Percentiles rank a stretch among this genome's conserved stretches.
These are phyloP conservation scores for Nothocercus julius DNA, from an alignment of 2,113 vertebrate species.

Conservation along the genomic window DNA sequence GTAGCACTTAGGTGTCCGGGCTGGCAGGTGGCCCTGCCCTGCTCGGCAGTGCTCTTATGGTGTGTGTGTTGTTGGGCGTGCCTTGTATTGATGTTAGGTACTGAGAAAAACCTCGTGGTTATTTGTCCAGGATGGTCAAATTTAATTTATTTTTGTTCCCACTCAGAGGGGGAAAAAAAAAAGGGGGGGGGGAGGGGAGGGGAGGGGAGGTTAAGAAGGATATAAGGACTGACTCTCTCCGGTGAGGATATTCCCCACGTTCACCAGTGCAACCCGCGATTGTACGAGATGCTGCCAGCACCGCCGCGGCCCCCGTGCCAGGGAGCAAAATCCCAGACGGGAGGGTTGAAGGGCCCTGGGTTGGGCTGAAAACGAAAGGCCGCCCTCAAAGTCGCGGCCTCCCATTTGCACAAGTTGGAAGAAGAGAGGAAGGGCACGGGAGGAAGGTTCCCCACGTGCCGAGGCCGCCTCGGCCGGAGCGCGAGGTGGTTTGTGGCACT, in stretches of 20 bases:
- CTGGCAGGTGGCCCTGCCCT: not conserved
- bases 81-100: conserved; percentile 77
- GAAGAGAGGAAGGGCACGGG: not conserved
- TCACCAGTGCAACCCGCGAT: conserved; percentile 17
- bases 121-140: conserved; percentile 66
- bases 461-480: conserved; percentile 2
- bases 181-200: not conserved
- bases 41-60: conserved; percentile 55
- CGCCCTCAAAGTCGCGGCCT: conserved; percentile 5
- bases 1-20: conserved; percentile 62
- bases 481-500: conserved; percentile 60
- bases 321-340: not conserved
- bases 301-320: not conserved
- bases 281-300: not conserved
- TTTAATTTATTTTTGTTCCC: conserved; percentile 74
- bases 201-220: not conserved
- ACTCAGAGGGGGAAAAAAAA: conserved; percentile 32
- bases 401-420: conserved; percentile 40
- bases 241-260: conserved; percentile 7
- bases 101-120: conserved; percentile 73
- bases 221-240: conserved; percentile 37
- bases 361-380: not conserved
- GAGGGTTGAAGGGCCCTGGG: not conserved
- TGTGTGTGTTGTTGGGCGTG: conserved; percentile 70
- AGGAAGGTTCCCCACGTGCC: no score